Evolutionary conservation across 2,113 vertebrate genomes (phyloP), one percentile per base, ranked within the genome.

Genomic region (Elanoides forficatus): DNA sequence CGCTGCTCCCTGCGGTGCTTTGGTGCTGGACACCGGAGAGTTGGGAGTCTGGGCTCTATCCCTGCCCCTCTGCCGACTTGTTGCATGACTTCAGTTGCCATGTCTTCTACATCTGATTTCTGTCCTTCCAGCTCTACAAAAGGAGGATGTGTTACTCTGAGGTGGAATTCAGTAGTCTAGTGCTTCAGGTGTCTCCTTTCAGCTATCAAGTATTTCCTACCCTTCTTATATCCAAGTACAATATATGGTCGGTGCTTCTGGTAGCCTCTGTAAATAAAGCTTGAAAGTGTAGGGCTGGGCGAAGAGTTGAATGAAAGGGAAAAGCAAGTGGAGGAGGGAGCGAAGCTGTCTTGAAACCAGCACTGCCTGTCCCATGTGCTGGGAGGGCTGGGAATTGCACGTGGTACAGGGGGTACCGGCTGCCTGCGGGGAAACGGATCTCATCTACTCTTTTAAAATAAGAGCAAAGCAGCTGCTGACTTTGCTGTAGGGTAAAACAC

Each of bases 1-100:
- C 2, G 7, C 38, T 36, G 70, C 10, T 53, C 53, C 75, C 66
- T 11, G 32, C 1, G 0, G 10, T 5, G 63, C 78, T 27, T 20
- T 13, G 52, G 68, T 40, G 30, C 86, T 74, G 56, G 25, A 4
- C 40, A 2, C 27, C 1, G 15, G 36, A 6, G 48, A 36, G 42
- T 6, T 50, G 40, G 73, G 20, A 6, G 6, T 8, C 19, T 5
- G 30, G 45, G 67, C 63, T 90, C 73, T 27, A 10, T 47, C 38
- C 48, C 75, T 88, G 79, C 74, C 50, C 60, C 40, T 11, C 15
- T 4, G 18, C 71, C 42, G 43, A 6, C 30, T 74, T 27, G 40
- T 68, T 22, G 59, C 27, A 1, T 2, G 40, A 11, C 23, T 18
- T 68, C 4, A 40, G 4, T 38, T 36, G 65, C 50, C 0, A 0